Evolutionary conservation across 2,888 invertebrate genomes (phyloP).

Genomic region (Macaria liturata): DNA sequence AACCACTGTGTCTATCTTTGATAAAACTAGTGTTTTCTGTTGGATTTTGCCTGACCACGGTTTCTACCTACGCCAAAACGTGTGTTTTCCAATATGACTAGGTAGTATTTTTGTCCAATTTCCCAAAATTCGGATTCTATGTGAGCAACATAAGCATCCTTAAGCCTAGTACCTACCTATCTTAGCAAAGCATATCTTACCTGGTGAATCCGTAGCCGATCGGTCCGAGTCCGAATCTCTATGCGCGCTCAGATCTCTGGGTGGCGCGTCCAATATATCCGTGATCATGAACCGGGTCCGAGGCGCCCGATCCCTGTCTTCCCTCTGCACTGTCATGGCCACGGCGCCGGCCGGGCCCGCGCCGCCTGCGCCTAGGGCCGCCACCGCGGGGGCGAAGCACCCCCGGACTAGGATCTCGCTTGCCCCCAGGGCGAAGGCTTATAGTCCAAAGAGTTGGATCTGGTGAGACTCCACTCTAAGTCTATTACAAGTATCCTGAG

Average conservation of each 20-base stretch:
- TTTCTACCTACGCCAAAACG: no score
- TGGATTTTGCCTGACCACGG: no score
- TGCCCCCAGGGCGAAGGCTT: constrained; percentile 59
- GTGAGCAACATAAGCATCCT: no score
- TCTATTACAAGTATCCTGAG: no score
- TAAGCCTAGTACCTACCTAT: no score
- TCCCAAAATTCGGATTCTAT: no score
- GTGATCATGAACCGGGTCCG: constrained; percentile 95
- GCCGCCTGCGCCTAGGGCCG: constrained; percentile 67
- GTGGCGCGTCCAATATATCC: constrained; percentile 88
- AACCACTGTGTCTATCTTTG: no score
- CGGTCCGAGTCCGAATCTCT: constrained; percentile 82
- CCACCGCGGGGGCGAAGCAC: constrained; percentile 64
- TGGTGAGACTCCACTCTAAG: no score
- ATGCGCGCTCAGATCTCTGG: constrained; percentile 82
- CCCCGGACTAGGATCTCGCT: constrained; percentile 61
- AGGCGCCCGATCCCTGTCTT: constrained; percentile 88
- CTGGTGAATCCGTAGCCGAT: constrained; percentile 83
- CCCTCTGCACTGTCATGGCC: constrained; percentile 84
- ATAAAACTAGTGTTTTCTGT: no score
- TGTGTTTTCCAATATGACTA: no score
- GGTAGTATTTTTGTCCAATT: no score
- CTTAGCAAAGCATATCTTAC: constrained; percentile 37
- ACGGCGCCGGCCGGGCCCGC: constrained; percentile 51
- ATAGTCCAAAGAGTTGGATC: no score